Evolutionary conservation across 2,113 vertebrate genomes (phyloP), one percentile per base, ranked within the genome.

Genomic region (Lates calcarifer): DNA sequence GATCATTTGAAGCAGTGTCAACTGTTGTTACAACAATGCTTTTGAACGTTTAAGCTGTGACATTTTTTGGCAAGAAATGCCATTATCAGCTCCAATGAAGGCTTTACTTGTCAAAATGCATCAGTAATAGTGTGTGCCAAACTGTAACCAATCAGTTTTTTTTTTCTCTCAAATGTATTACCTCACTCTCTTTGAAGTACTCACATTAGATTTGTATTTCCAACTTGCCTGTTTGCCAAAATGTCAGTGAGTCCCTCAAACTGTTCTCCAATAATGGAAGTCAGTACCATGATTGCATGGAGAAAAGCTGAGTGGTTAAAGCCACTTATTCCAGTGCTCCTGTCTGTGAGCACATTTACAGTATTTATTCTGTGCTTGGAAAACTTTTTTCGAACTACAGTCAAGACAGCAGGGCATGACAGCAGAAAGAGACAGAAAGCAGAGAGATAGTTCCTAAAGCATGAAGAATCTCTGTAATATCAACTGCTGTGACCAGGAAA

Each of bases 131-230:
- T 24, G 63, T 74, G 56, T 35, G 74, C 56, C 57, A 45, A 72
- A 45, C 63, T 76, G 74, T 49, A 88, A 76, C 73, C 70, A 73
- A 83, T 84, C 43, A 41, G 20, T 20, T 22, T 22, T 41, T 60
- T 60, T 26, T 22, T 14, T 17, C 33, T n/a, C 35, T 35, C 28
- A 10, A 56, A 72, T 81, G 10, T 69, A 77, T 61, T 55, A 58
- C 57, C 79, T 77, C 60, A 26, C 51, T 70, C 60, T 37, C 82
- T 79, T 72, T 78, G 55, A 83, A 81, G 75, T 79, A 33, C 31
- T 75, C 55, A 73, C 66, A 87, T 89, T 85, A 75, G 65, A 89
- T 84, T 85, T 85, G 47, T 80, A 72, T 90, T 84, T 84, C 29
- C 73, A 82, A 64, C 37, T 56, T 37, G 65, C 56, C 70, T 70